Evolutionary conservation across 2,888 invertebrate species (phyloP), one percentile per base, ranked within the genome.

Genomic region (Thereva unica): DNA sequence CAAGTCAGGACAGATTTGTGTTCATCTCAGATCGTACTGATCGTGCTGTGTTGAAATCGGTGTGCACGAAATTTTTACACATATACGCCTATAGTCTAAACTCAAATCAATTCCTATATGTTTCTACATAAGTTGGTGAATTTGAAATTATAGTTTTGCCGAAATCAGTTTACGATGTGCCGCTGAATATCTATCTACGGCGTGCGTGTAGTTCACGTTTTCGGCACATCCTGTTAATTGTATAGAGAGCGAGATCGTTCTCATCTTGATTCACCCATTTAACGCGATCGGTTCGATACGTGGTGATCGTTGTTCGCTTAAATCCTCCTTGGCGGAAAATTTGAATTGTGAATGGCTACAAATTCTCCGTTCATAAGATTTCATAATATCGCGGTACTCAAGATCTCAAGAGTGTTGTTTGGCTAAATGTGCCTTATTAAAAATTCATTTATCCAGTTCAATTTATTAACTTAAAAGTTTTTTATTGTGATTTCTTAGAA

Each of bases 91-190:
- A 23, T 23, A 23, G 23, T 23, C 1, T 23, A 2, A n/a, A 23
- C 23, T 23, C 23, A 23, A 23, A 23, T 23, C 23, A 23, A 23
- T 23, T 23, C 23, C 23, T 23, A 23, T 23, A 23, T 23, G 23
- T 23, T n/a, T 23, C 41, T 8, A 37, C 49, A 50, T 59, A 38
- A 35, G 45, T 59, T 49, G 49, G 40, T 12, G 23, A 10, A 61
- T 42, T 61, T 50, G 40, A 40, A 49, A 50, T 61, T 50, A 44
- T 10, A 54, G 38, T 40, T 44, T n/a, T 64, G 61, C 61, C 55
- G 49, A 45, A 64, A 57, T 69, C 69, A 69, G 69, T 69, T 69
- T 69, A 67, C 52, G 56, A 67, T 67, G 67, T 59, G 67, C 64
- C 64, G 56, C 61, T 56, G 68, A 69, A 49, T 41, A 64, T 57